These are phyloP conservation scores for Coreoperca whiteheadi DNA, from an alignment of 2,113 vertebrate species.

Conservation along the genomic window DNA sequence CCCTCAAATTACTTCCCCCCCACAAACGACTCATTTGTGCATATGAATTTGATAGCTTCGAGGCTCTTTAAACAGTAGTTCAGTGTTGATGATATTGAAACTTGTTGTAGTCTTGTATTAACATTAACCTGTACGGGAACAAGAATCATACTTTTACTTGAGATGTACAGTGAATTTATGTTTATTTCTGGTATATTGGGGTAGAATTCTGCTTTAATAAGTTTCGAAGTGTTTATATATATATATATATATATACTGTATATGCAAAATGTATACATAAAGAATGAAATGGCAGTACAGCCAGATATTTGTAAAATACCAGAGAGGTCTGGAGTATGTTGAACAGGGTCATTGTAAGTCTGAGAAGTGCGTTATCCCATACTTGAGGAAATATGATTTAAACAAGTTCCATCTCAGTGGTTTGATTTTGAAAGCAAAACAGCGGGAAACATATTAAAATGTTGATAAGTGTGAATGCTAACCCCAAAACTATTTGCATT, in stretches of 20 bases:
- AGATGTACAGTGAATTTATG: not conserved
- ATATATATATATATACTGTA: not conserved
- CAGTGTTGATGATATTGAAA: not conserved
- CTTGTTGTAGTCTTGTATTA: conserved; percentile 6
- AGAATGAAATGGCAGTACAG: not conserved
- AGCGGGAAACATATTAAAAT: not conserved
- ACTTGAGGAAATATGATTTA: not conserved
- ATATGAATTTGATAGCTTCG: not conserved
- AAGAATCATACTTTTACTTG: not conserved
- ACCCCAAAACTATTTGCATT: not conserved
- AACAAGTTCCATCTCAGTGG: not conserved
- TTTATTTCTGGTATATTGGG: not conserved
- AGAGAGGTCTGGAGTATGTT: not conserved
- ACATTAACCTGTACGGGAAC: conserved; percentile 6
- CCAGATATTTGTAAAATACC: not conserved
- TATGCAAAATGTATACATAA: not conserved
- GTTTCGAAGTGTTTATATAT: not conserved
- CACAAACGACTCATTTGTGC: not conserved
- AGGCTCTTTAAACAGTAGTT: conserved; percentile 11
- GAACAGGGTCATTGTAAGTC: conserved; percentile 2
- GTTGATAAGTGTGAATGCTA: not conserved
- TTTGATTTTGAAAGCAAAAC: conserved; percentile 9
- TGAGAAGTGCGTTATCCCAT: not conserved
- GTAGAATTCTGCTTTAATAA: not conserved
- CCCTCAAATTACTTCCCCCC: not conserved